Conservation (phyloP, 2,888 invertebrate species). For the Subacronicta megacephala region DNA sequence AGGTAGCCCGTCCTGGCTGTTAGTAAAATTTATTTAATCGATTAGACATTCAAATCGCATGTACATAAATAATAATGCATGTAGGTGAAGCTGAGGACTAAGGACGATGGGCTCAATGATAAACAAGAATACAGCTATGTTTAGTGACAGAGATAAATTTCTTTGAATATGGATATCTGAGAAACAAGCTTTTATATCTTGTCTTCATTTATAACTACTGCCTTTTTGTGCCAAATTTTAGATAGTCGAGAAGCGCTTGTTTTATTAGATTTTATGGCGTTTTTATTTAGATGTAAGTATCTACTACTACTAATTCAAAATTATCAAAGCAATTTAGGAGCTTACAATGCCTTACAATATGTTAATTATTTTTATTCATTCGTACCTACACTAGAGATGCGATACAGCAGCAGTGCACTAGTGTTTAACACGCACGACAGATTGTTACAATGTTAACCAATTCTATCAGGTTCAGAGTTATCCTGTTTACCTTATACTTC, state of each 20-base stretch:
- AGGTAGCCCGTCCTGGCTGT: slow-evolving; percentile 17
- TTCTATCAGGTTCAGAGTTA: slow-evolving; percentile 10
- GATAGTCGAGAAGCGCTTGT: too few relatives aligned
- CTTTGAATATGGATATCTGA: slow-evolving; percentile 21
- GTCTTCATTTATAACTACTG: too few relatives aligned
- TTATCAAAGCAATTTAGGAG: slow-evolving; percentile 20
- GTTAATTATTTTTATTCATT: slow-evolving; percentile 43
- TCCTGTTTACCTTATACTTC: slow-evolving; percentile 4
- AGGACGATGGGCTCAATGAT: slow-evolving; percentile 24
- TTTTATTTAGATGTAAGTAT: too few relatives aligned
- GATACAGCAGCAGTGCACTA: slow-evolving; percentile 19
- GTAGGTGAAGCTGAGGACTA: slow-evolving; percentile 9
- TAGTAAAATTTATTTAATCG: slow-evolving; percentile 31
- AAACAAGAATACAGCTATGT: slow-evolving; percentile 25
- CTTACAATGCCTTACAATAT: slow-evolving; percentile 5
- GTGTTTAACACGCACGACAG: slow-evolving; percentile 2
- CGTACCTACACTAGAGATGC: slow-evolving; percentile 56
- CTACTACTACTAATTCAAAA: not conserved
- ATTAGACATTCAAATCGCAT: slow-evolving; percentile 53
- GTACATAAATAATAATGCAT: slow-evolving; percentile 49
- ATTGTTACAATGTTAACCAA: slow-evolving; percentile 14
- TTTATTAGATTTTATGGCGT: too few relatives aligned
- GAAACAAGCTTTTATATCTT: too few relatives aligned
- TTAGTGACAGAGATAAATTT: slow-evolving; percentile 6
- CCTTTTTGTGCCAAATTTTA: too few relatives aligned